These are phyloP conservation scores for Metopolophium dirhodum DNA, from an alignment of 1,140 invertebrate species.

Conservation along the genomic window DNA sequence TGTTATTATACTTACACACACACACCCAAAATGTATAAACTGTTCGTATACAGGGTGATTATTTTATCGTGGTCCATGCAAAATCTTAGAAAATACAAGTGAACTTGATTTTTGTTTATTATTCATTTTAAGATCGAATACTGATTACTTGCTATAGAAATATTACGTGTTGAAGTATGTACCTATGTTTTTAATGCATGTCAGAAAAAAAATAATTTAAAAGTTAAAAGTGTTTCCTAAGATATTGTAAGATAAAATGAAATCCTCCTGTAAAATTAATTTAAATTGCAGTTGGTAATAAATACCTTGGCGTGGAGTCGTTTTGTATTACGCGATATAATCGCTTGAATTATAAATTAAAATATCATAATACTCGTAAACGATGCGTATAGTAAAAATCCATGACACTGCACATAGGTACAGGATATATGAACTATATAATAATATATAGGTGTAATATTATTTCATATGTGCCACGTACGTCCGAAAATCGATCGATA, in stretches of 20 bases:
- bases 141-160: accelerated
- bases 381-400: neutral
- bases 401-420: neutral
- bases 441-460: too few relatives aligned
- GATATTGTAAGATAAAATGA: neutral
- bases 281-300: neutral
- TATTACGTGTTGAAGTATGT: neutral
- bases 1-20: neutral
- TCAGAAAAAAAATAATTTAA: too few relatives aligned
- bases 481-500: neutral
- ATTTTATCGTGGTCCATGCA: neutral
- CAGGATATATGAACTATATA: neutral
- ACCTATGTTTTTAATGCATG: too few relatives aligned
- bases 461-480: too few relatives aligned
- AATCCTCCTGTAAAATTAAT: neutral
- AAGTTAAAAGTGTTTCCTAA: too few relatives aligned
- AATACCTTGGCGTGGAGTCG: neutral
- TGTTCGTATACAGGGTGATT: neutral
- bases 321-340: neutral
- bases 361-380: neutral
- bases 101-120: neutral
- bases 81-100: neutral
- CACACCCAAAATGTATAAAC: neutral
- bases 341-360: neutral
- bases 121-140: neutral